Evolutionary conservation across 2,113 vertebrate genomes (phyloP).

Genomic region (Lophura nycthemera): DNA sequence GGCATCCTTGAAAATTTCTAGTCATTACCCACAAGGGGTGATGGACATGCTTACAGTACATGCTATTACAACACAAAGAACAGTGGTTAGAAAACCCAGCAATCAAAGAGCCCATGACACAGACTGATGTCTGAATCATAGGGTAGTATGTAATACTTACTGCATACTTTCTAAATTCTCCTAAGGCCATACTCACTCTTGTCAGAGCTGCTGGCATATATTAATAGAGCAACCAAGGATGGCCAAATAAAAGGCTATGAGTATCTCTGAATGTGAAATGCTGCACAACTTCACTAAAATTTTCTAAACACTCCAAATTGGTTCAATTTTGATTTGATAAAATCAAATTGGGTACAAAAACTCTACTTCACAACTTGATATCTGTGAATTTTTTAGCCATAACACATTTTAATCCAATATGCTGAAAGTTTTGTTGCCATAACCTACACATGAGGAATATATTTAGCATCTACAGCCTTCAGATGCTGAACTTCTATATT

Average conservation of each 20-base stretch:
- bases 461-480: neutral
- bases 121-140: neutral
- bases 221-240: conserved; percentile 1
- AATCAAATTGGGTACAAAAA: neutral
- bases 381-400: neutral
- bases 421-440: neutral
- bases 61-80: neutral
- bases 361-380: neutral
- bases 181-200: neutral
- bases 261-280: neutral
- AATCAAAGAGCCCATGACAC: neutral
- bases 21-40: neutral
- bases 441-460: neutral
- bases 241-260: neutral
- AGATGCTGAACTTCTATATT: neutral
- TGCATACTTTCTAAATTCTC: neutral
- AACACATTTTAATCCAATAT: neutral
- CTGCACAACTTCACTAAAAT: neutral
- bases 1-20: neutral
- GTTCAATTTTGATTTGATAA: conserved; percentile 20
- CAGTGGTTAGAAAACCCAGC: neutral
- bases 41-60: neutral
- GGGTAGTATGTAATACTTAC: neutral
- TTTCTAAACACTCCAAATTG: neutral
- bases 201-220: neutral